Evolutionary conservation across 30 jellyfish, hydroid and myxozoan genomes (phyloP).

Genomic region (Aurelia aurita): DNA sequence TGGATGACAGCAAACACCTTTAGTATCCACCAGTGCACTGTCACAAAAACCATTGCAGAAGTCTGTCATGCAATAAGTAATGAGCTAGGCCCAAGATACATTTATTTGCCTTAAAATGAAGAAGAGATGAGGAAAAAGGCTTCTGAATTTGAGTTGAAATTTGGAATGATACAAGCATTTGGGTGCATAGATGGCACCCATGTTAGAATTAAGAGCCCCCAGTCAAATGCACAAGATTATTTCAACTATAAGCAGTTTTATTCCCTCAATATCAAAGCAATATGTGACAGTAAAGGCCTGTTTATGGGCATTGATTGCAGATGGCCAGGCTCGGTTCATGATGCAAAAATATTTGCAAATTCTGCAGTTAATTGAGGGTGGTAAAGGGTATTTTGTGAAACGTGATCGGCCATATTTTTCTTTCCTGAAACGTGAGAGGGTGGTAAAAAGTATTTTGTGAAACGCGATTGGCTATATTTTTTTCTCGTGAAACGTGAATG

Average conservation of each 20-base stretch:
- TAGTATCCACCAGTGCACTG: constrained; percentile 70
- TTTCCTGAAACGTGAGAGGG: no score
- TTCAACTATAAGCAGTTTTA: constrained; percentile 41
- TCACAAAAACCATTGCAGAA: constrained; percentile 2
- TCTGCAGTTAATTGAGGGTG: constrained; percentile 20
- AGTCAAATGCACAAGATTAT: constrained; percentile 22
- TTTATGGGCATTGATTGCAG: constrained; percentile 42
- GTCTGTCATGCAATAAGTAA: constrained; percentile 32
- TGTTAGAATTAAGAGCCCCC: constrained; percentile 21
- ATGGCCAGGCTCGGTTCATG: constrained; percentile 58
- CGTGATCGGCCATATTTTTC: no score
- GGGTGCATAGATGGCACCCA: constrained; percentile 78
- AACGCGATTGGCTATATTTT: no score
- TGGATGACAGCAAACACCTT: constrained; percentile 64
- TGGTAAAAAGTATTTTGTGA: no score
- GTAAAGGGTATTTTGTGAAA: no score
- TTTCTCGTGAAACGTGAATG: no score
- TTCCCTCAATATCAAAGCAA: constrained; percentile 15
- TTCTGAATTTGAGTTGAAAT: constrained; percentile 39
- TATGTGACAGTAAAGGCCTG: no score
- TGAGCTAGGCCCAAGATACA: constrained; percentile 32
- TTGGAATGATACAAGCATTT: constrained; percentile 69
- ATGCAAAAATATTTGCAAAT: constrained; percentile 57
- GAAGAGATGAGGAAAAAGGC: constrained; percentile 38
- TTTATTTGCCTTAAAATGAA: constrained; percentile 20